Evolutionary conservation across 2,113 vertebrate species (phyloP), one percentile per base, ranked within the genome.

Genomic region (Corythornis vintsioides): DNA sequence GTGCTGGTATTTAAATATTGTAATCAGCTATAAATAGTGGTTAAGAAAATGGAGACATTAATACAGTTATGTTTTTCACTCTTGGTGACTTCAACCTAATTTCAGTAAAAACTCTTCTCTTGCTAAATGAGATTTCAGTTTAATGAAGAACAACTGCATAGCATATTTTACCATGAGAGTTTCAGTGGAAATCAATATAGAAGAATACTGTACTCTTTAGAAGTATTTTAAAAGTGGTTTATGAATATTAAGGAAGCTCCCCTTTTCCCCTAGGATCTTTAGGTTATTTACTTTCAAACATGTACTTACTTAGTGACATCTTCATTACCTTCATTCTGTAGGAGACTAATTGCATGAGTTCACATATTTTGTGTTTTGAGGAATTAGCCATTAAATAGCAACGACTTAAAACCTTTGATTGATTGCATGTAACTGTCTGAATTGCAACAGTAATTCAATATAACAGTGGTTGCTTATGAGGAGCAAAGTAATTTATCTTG

Each of bases 381-480:
- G 82, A 95, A 91, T 93, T 96, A 63, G 70, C 66, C 70, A 47
- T 76, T 94, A 96, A 96, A 89, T 25, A 65, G 63, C 69, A 79
- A 35, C 0, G 10, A 75, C 80, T 85, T 93, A 83, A 96, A 90
- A 76, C 85, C 88, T 48, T 52, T 90, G 93, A 95, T 93, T 90
- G 91, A 95, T 93, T 75, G 52, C 26, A 5, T 69, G 48, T 87
- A 93, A 61, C 90, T 94, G 69, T 92, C 86, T 96, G 61, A 82
- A 86, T 72, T 73, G 59, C 80, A 81, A 69, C 48, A 66, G 70
- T 89, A 85, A 73, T 63, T 91, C 71, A 38, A 2, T 67, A 48
- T 86, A 94, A 69, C 87, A 87, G 60, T 64, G 61, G 10, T 73
- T 74, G 92, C 81, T 79, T 85, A 65, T 47, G 84, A 83, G 65